Evolutionary conservation across 2,888 invertebrate species (phyloP).

Genomic region (Leptogaster cylindrica): DNA sequence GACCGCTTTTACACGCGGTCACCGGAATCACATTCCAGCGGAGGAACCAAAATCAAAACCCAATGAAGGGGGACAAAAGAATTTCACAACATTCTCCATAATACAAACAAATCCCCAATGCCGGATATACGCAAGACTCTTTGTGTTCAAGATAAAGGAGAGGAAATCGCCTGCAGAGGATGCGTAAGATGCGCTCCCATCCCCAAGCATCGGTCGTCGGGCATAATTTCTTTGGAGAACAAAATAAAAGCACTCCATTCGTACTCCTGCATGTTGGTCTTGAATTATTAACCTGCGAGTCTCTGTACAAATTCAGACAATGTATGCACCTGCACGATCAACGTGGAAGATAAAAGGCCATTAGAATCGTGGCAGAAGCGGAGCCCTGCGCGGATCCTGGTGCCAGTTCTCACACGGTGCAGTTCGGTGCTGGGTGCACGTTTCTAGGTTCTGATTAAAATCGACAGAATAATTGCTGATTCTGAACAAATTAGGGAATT

Average conservation of each 20-base stretch:
- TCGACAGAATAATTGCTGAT: slow-evolving; percentile 30
- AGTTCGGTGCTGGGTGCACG: slow-evolving; percentile 10
- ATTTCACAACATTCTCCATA: slow-evolving; percentile 5
- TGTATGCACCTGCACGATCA: slow-evolving; percentile 46
- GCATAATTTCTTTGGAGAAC: no score
- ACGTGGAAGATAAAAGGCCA: slow-evolving; percentile 42
- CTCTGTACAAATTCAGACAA: slow-evolving; percentile 42
- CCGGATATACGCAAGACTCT: slow-evolving; percentile 41
- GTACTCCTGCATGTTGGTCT: slow-evolving; percentile 11
- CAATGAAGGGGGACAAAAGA: background rate
- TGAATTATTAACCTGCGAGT: slow-evolving; percentile 19
- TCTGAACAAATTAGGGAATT: slow-evolving; percentile 30
- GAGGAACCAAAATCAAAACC: background rate
- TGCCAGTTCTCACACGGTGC: slow-evolving; percentile 20
- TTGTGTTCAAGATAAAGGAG: slow-evolving; percentile 34
- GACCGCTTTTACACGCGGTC: no score
- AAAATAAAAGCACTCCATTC: background rate
- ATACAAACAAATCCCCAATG: no score
- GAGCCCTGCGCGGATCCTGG: slow-evolving; percentile 4
- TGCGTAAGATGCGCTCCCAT: slow-evolving; percentile 6
- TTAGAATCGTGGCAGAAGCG: slow-evolving; percentile 24
- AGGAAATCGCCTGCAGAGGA: slow-evolving; percentile 38
- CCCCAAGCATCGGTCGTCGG: background rate
- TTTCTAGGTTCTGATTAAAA: slow-evolving; percentile 23
- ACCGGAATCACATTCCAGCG: background rate